Percentiles rank a stretch among this genome's conserved stretches.
Evolutionary conservation across 2,113 vertebrate species (phyloP).

Genomic region (Poeciliopsis occidentalis): DNA sequence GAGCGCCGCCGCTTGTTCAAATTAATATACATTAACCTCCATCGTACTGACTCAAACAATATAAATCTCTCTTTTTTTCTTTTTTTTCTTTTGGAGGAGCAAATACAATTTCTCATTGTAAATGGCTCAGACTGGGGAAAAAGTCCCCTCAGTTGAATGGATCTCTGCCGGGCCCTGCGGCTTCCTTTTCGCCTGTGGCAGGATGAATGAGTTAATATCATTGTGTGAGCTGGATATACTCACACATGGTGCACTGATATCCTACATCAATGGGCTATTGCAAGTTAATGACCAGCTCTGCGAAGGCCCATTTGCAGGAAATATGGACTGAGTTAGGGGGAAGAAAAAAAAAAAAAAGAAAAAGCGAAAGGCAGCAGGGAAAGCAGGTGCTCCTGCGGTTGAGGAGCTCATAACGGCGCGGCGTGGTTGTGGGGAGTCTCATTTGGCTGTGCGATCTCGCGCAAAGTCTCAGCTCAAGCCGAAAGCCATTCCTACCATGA

Average conservation of each 20-base stretch:
- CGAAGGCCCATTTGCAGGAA: conserved; percentile 72
- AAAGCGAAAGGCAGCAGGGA: conserved; percentile 1
- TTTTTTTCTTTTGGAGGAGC: conserved; percentile 1
- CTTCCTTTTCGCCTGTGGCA: conserved; percentile 37
- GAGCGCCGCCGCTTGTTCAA: conserved; percentile 8
- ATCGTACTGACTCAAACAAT: conserved; percentile 38
- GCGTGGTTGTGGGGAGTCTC: conserved; percentile 57
- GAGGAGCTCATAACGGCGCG: conserved; percentile 58
- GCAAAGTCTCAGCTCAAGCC: conserved; percentile 47
- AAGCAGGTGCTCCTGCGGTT: conserved; percentile 61
- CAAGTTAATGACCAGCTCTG: conserved; percentile 71
- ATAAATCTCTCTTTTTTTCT: conserved; percentile 25
- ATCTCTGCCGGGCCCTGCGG: conserved; percentile 42
- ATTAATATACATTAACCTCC: conserved; percentile 31
- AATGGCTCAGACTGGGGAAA: conserved; percentile 2
- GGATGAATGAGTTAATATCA: conserved; percentile 70
- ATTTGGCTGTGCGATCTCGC: conserved; percentile 51
- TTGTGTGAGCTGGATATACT: conserved; percentile 64
- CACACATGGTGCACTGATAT: conserved; percentile 64
- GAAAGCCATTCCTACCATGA: conserved; percentile 38
- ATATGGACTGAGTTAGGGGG: conserved; percentile 68
- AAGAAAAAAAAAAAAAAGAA: conserved; percentile 12
- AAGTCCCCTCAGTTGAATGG: conserved; percentile 22
- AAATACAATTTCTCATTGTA: conserved; percentile 4
- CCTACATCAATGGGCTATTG: conserved; percentile 74